Evolutionary conservation across 2,888 invertebrate species (phyloP), one percentile per base, ranked within the genome.

Genomic region (Eilema sororculum): DNA sequence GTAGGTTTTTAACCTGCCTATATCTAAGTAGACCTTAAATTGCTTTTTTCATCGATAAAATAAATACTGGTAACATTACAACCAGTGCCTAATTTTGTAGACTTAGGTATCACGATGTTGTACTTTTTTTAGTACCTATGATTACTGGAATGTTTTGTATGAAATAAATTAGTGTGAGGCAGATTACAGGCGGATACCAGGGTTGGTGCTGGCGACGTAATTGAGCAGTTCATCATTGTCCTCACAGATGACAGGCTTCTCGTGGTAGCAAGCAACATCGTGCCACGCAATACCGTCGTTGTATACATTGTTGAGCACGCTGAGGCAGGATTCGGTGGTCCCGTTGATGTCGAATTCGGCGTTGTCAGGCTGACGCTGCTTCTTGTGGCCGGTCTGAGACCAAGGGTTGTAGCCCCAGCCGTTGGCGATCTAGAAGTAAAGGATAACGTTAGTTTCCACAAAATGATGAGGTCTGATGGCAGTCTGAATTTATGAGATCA

Each of bases 211-310:
- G 71, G 97, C 97, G 77, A 98, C 96, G 91, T 98, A 98, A 91
- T 97, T 97, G 86, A 98, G 96, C 75, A 98, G 96, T 89, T 98
- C 98, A 67, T 98, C 98, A 75, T 97, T 97, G 92, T 98, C 98
- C 90, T 98, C 98, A 91, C 98, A 98, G 81, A 98, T 97, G 89
- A 98, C 96, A 2, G 98, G 98, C 89, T 98, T 98, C 93, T 98
- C 98, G 93, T 98, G 98, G 92, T 98, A 98, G 92, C 98, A 98
- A 78, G 98, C 98, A 68, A 98, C 98, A 91, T 98, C 98, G 93
- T 98, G 98, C 98, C 98, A 98, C 79, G 98, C 98, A 89, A 98
- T 98, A 78, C 98, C 98, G 88, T 98, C 98, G 87, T 97, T 98
- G 96, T 98, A 98, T 10, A 98, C 98, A 92, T 98, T 98, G 96